These are phyloP conservation scores for Erannis defoliaria DNA, from an alignment of 2,888 invertebrate species.

Conservation along the genomic window DNA sequence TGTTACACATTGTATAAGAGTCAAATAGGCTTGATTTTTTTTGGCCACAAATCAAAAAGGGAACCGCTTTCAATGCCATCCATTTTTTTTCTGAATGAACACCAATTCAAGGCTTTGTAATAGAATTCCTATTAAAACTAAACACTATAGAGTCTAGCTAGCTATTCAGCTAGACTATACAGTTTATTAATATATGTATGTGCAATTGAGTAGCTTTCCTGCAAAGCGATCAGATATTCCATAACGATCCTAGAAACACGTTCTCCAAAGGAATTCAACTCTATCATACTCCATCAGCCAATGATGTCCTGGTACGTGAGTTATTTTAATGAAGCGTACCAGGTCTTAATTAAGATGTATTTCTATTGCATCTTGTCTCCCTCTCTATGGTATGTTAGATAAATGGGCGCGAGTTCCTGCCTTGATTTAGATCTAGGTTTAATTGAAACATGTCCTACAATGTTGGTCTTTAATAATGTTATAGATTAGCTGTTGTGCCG, in stretches of 20 bases:
- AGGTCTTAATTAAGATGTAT: slow-evolving; percentile 41
- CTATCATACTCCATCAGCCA: slow-evolving; percentile 10
- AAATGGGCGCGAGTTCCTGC: slow-evolving; percentile 21
- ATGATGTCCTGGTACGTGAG: slow-evolving; percentile 26
- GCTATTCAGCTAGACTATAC: too few species aligned
- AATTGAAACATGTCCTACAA: slow-evolving; percentile 26
- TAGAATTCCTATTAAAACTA: too few species aligned
- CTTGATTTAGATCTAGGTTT: slow-evolving; percentile 37
- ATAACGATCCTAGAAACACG: not conserved
- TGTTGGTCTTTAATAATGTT: too few species aligned
- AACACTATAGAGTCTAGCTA: too few species aligned
- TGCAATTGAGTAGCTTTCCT: not conserved
- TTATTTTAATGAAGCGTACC: slow-evolving; percentile 39
- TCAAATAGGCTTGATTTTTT: too few species aligned
- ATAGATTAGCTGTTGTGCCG: too few species aligned
- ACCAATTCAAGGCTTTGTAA: too few species aligned
- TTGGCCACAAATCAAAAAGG: too few species aligned
- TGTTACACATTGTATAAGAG: too few species aligned
- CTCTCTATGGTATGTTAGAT: slow-evolving; percentile 34
- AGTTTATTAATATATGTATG: too few species aligned
- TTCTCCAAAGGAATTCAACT: slow-evolving; percentile 2
- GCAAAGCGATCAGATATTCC: not conserved
- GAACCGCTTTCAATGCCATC: too few species aligned
- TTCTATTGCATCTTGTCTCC: slow-evolving; percentile 30
- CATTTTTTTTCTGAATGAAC: too few species aligned